Base-by-base conservation (phyloP, 2,797 vertebrate species). In the Glossophaga mutica region DNA sequence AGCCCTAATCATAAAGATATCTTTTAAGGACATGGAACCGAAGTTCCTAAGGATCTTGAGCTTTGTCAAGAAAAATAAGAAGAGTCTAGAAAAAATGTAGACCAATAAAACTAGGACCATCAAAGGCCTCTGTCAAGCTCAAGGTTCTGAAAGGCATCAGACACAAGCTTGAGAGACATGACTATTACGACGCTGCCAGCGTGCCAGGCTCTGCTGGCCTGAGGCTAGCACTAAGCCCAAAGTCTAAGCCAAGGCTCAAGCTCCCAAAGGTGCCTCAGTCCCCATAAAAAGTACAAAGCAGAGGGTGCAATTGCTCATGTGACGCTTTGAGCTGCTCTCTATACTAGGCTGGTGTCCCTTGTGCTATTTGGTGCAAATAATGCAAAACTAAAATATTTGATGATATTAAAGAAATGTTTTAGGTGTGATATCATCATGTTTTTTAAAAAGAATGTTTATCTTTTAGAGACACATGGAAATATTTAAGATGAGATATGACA, bases 401-500 rank as follows among this genome's bases (percentile, higher is more conserved):
- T 87, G 70, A 76, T 10, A 88, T 44, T 59, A 50, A 86, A 55
- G 34, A 70, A 83, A 73, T 82, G 50, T 94, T 92, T 83, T 73
- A 81, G 82, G 34, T 71, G 19, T 91, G 70, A 86, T 84, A 44
- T 83, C 26, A 65, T 87, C 48, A 12, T 42, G 15, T 79, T 67
- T 89, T 92, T 76, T 6, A 6, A 42, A 84, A 85, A 84, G 19
- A 46, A 70, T 76, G n/a, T 29, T 57, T 95, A 55, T 77, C 29
- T 95, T 94, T 93, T 85, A 68, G 83, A 86, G 68, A 79, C 22
- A 90, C 32, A 71, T 3, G 18, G n/a, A 92, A 97, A 85, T 96
- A 91, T 55, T 94, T 95, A 84, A 83, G 59, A 94, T 87, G 14
- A 89, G 85, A 90, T 76, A 62, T 15, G 46, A 34, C 67, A 90